Evolutionary conservation across 2,113 vertebrate species (phyloP), one percentile per base, ranked within the genome.

Genomic region (Notarius lentiginosus): DNA sequence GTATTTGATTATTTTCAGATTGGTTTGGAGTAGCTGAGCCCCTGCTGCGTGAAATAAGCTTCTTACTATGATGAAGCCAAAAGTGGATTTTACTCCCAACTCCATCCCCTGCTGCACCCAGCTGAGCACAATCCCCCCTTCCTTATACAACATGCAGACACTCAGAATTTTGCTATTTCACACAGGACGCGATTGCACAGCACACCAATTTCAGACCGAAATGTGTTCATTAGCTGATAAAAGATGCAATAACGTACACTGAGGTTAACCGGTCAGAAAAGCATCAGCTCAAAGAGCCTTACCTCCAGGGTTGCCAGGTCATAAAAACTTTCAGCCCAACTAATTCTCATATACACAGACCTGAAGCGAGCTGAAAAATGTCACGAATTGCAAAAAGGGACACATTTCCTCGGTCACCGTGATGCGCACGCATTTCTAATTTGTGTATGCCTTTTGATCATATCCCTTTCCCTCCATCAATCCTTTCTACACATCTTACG

Each of bases 1-100:
- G 11, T 1, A 1, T 51, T 53, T 63, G n/a, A 79, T 61, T 66
- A 14, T 86, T 86, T 72, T 81, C 53, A 10, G 11, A 15, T 58
- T 72, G 65, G 11, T 82, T 70, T 82, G 11, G 41, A 81, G 75
- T 41, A 77, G 51, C 76, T 17, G 51, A 66, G 61, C 17, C 18
- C 53, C 47, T 17, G 56, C 70, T 80, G 76, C 11, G 73, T 27
- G 61, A 0, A 34, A 63, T 85, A 85, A 86, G 84, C 84, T 47
- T 66, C 84, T 85, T 61, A 76, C 34, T 27, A 51, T 80, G 76
- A 79, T 70, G 75, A 68, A 77, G 73, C 61, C 49, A 53, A 47
- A 61, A 49, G 30, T 14, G 9, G 83, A 75, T 73, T 83, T 84
- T 41, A 75, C 41, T 55, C 56, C 22, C 72, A 34, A 30, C 34